These are phyloP conservation scores for Myotis findleyi DNA, from an alignment of 2,797 vertebrate species.

Conservation along the genomic window DNA sequence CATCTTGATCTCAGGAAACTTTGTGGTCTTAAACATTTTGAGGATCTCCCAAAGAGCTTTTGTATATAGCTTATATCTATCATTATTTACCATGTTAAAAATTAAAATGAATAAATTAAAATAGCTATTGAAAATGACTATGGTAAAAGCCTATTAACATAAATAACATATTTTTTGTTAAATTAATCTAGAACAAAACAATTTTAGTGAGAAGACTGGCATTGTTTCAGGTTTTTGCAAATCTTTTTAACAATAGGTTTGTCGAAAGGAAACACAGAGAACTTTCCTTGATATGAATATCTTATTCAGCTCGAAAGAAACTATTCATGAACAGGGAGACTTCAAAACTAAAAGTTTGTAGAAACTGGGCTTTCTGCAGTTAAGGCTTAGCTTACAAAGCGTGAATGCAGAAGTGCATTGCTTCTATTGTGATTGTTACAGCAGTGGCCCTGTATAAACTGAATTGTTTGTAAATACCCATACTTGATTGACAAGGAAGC, in stretches of 20 bases:
- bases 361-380: neutral
- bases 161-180: neutral
- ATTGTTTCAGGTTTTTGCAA: neutral
- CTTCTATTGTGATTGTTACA: neutral
- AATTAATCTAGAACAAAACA: neutral
- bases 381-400: neutral
- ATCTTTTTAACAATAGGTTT: neutral
- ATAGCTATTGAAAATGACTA: neutral
- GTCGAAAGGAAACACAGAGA: neutral
- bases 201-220: neutral
- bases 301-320: neutral
- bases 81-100: slow-evolving; percentile 1
- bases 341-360: neutral
- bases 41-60: neutral
- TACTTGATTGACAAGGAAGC: neutral
- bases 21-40: neutral
- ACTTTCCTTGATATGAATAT: neutral
- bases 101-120: slow-evolving; percentile 26
- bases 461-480: neutral
- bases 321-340: neutral
- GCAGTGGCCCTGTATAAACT: neutral
- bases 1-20: neutral
- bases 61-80: neutral
- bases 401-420: neutral
- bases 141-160: neutral